Conservation (phyloP, 2,888 invertebrate genomes). For the Chalcosyrphus nemorum region DNA sequence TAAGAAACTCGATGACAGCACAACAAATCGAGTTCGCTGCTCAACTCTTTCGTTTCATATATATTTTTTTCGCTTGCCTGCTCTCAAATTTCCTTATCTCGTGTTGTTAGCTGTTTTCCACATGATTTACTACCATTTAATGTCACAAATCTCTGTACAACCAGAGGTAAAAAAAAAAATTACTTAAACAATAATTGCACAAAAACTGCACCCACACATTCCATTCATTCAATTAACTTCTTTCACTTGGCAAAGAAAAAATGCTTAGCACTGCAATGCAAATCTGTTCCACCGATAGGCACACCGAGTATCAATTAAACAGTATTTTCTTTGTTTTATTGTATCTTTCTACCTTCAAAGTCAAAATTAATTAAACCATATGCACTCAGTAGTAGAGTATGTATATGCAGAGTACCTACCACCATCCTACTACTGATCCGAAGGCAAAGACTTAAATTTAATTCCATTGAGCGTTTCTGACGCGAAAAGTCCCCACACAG, state of each 20-base stretch:
- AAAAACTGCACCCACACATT: slow-evolving; percentile 71
- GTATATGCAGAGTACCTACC: not conserved
- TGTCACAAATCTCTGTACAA: slow-evolving; percentile 57
- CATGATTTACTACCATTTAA: slow-evolving; percentile 67
- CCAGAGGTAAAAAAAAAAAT: slow-evolving; percentile 15
- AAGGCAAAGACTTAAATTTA: slow-evolving; percentile 28
- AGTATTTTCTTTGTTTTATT: not conserved
- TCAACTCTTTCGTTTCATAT: slow-evolving; percentile 63
- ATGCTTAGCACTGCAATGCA: slow-evolving; percentile 41
- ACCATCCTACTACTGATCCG: not conserved
- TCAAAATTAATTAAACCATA: slow-evolving; percentile 70
- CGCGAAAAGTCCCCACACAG: slow-evolving; percentile 15
- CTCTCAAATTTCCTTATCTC: slow-evolving; percentile 58
- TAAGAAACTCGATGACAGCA: slow-evolving; percentile 61
- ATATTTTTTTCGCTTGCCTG: slow-evolving; percentile 5
- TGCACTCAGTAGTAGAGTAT: too few relatives aligned
- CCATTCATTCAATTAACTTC: slow-evolving; percentile 67
- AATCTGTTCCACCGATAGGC: slow-evolving; percentile 52
- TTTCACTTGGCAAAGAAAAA: slow-evolving; percentile 39
- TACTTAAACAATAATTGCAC: slow-evolving; percentile 42
- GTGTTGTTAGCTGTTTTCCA: slow-evolving; percentile 58
- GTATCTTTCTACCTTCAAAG: slow-evolving; percentile 4
- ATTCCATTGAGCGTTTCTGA: slow-evolving; percentile 35
- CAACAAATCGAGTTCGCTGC: slow-evolving; percentile 66
- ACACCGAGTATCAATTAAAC: slow-evolving; percentile 62